Conservation (phyloP, 2,888 invertebrate species). For the Pomacea canaliculata region DNA sequence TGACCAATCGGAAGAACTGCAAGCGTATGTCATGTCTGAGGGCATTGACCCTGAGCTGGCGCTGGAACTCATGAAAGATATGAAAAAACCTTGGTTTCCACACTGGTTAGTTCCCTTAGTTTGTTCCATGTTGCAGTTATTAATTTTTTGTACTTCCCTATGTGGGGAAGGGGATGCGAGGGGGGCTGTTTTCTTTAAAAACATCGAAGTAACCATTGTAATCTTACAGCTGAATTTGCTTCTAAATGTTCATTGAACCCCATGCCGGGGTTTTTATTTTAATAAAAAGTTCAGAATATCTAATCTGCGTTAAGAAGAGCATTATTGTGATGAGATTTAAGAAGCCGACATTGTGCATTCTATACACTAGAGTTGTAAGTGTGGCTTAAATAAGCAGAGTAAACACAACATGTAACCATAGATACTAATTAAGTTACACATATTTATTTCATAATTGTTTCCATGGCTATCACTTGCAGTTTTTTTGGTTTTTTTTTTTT, state of each 20-base stretch:
- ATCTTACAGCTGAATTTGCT: too few species aligned
- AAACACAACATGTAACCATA: too few species aligned
- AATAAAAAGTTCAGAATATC: background rate
- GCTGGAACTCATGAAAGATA: conserved; percentile 38
- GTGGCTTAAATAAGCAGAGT: too few species aligned
- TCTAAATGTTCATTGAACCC: background rate
- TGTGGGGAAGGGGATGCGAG: background rate
- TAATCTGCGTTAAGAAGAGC: background rate
- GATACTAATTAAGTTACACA: too few species aligned
- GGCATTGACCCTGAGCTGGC: conserved; percentile 47
- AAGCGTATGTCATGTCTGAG: conserved; percentile 42
- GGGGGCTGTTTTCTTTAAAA: too few species aligned
- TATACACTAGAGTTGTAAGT: too few species aligned
- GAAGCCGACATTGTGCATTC: too few species aligned
- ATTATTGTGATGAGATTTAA: too few species aligned
- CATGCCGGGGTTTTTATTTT: background rate
- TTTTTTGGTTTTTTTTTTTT: background rate
- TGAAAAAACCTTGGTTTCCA: conserved; percentile 47
- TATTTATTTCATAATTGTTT: too few species aligned
- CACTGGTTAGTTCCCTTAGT: conserved; percentile 41
- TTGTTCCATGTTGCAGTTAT: background rate
- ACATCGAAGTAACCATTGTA: too few species aligned
- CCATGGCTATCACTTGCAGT: too few species aligned
- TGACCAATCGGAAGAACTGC: conserved; percentile 52
- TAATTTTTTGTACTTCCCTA: background rate